Base-by-base conservation (phyloP, 1,140 invertebrate species). In the Saccostrea echinata region DNA sequence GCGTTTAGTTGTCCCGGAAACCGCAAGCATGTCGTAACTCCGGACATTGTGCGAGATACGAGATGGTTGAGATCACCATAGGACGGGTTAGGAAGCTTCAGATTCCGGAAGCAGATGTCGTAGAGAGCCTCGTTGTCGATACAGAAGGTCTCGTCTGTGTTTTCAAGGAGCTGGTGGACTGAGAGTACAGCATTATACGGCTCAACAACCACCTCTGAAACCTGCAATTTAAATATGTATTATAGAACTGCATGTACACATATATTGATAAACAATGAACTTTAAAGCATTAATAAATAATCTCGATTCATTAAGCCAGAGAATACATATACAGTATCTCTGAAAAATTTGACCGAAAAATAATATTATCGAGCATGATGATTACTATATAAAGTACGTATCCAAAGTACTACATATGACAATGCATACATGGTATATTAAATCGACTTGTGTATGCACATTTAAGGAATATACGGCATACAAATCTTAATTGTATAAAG, bases 1-100 rank as follows among this genome's bases (percentile, higher is more conserved):
- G 97, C 97, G 93, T 98, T 98, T 90, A 98, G 93, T 93, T 98
- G 97, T 88, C 97, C 97, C 33, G 97, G 97, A 93, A 97, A 97
- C 57, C 96, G 94, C 68, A 96, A 94, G 91, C 96, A 96, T 43
- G 96, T 97, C 0, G 97, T 98, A 0, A 97, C 97, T 27, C 97
- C 97, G 3, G 97, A 97, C 96, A 96, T 96, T 13, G 96, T 96
- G 24, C 91, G 94, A 90, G 91, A 96, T 12, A 96, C 96, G 1
- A 96, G 92, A 93, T 96, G 96, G 91, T 96, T 96, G 55, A 96
- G 90, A 90, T 96, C 96, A 57, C 96, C 95, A 87, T 88, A 98
- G 68, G 95, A 95, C 27, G 96, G 96, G 27, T 93, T 96, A 11
- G 96, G 97, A 0, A 98, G 81, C 71, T 91, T 21, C 96, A 97